phyloP scores from a whole-genome alignment of 1,140 invertebrate genomes.

The Lerema accius region DNA sequence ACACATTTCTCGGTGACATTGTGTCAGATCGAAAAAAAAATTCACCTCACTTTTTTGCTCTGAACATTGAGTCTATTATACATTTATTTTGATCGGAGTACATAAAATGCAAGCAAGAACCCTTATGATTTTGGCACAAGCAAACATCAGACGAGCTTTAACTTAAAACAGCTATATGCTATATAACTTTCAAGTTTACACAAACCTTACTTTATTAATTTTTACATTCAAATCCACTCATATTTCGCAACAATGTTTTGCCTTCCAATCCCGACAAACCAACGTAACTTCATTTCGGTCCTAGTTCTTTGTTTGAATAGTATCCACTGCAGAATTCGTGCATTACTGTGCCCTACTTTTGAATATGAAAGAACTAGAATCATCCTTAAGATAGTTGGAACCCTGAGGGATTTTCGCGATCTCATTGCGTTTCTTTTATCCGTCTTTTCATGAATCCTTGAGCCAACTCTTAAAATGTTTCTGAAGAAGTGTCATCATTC shows the following conservation, averaged over 20 bases:
- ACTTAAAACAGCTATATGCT: too few species aligned
- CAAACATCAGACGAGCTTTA: too few species aligned
- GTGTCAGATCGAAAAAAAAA: too few species aligned
- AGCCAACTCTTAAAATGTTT: slow-evolving; percentile 2
- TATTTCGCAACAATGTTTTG: slow-evolving; percentile 22
- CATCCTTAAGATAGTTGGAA: slow-evolving; percentile 25
- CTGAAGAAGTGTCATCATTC: slow-evolving; percentile 12
- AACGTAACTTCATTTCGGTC: slow-evolving; percentile 28
- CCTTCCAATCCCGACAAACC: slow-evolving; percentile 14
- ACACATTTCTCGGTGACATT: too few species aligned
- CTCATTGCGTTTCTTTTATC: slow-evolving; percentile 32
- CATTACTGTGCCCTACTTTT: slow-evolving; percentile 27
- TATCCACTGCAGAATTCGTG: slow-evolving; percentile 26
- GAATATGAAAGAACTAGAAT: slow-evolving; percentile 25
- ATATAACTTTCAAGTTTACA: not conserved
- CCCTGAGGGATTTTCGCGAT: slow-evolving; percentile 26
- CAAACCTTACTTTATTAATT: not conserved
- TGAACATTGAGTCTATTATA: too few species aligned
- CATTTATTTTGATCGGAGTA: too few species aligned
- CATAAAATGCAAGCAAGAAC: too few species aligned
- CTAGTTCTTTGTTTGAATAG: slow-evolving; percentile 20
- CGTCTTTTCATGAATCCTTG: slow-evolving; percentile 23
- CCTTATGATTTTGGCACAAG: too few species aligned
- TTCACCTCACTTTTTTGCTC: too few species aligned
- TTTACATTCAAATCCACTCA: slow-evolving; percentile 13